These are phyloP conservation scores for Dendroctonus valens DNA, from an alignment of 1,140 invertebrate genomes.

Conservation along the genomic window DNA sequence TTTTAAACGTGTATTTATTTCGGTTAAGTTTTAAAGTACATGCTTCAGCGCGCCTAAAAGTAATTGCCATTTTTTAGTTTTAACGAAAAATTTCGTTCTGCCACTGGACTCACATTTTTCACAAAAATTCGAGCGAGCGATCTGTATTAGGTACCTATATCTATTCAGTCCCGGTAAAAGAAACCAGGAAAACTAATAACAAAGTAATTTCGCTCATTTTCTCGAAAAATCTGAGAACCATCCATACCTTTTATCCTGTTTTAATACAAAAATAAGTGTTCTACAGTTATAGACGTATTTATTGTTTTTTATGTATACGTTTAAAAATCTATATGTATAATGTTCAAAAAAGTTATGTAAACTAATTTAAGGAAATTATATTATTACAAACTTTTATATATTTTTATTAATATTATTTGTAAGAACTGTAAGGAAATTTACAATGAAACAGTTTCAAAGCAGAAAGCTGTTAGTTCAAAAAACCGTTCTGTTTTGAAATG, in stretches of 20 bases:
- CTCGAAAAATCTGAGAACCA: neutral
- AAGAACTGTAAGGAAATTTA: slow-evolving; percentile 14
- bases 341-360: slow-evolving; percentile 33
- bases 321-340: slow-evolving; percentile 34
- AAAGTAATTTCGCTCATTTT: neutral
- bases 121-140: no score
- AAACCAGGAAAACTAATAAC: no score
- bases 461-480: slow-evolving; percentile 10
- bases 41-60: slow-evolving; percentile 28
- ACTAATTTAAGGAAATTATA: slow-evolving; percentile 35
- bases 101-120: no score
- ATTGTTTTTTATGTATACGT: slow-evolving; percentile 39
- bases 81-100: no score
- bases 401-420: slow-evolving; percentile 38
- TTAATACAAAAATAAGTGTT: slow-evolving; percentile 27
- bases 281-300: slow-evolving; percentile 35
- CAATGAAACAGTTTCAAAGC: slow-evolving; percentile 29
- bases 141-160: no score
- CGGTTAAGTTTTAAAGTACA: slow-evolving; percentile 21
- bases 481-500: slow-evolving; percentile 17
- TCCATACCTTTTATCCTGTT: slow-evolving; percentile 9
- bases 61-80: slow-evolving; percentile 20
- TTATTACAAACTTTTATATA: slow-evolving; percentile 38
- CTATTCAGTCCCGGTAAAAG: no score
- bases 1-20: slow-evolving; percentile 32